These are phyloP conservation scores for Cephus sareptanus DNA, from an alignment of 2,888 invertebrate genomes.

Conservation along the genomic window DNA sequence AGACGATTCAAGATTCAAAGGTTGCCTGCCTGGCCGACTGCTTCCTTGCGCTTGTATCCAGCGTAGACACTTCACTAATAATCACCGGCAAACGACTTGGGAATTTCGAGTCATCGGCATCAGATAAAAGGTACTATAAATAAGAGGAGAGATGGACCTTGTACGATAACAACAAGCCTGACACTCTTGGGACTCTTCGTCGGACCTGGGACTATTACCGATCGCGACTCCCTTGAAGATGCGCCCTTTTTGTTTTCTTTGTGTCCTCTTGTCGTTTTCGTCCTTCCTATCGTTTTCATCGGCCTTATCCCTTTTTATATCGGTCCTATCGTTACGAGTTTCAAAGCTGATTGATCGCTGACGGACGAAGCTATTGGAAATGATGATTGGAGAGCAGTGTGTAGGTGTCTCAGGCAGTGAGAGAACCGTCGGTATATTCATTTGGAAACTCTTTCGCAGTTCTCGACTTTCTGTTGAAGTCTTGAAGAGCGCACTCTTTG, in stretches of 20 bases:
- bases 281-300: not conserved
- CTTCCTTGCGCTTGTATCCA: not conserved
- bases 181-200: not conserved
- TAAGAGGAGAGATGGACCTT: not conserved
- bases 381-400: not conserved
- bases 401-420: not conserved
- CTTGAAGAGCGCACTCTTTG: not conserved
- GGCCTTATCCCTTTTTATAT: constrained; percentile 18
- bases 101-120: not conserved
- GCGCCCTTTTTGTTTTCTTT: constrained; percentile 4
- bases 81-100: not conserved
- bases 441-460: not conserved
- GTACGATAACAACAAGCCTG: not conserved
- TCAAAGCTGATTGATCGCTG: not conserved
- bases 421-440: not conserved
- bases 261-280: constrained; percentile 9
- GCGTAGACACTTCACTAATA: not conserved
- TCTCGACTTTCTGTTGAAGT: not conserved
- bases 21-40: not conserved
- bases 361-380: not conserved
- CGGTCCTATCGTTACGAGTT: not conserved
- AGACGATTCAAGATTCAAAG: constrained; percentile 5
- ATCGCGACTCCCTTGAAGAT: not conserved
- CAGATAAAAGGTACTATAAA: constrained; percentile 2
- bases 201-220: not conserved